A percentile compares a stretch with the other conserved stretches of the same genome.
Conservation (phyloP, 1,140 invertebrate species). For the Meloidogyne exigua region DNA sequence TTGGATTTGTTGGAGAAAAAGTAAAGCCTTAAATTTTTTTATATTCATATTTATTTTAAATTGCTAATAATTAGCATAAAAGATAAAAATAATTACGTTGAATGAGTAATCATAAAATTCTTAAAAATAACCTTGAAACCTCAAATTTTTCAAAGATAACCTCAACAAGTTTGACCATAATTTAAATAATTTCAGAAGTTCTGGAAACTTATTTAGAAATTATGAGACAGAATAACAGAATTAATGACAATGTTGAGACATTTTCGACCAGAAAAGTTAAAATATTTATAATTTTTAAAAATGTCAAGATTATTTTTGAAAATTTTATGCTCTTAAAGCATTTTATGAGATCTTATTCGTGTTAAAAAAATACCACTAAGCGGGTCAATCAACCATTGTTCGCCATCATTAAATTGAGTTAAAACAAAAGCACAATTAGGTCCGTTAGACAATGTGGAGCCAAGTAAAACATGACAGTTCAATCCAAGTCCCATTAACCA, state of each 20-base stretch:
- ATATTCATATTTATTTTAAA: too few species aligned
- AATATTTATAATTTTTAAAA: too few species aligned
- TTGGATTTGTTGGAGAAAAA: constrained; percentile 28
- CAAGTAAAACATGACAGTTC: constrained; percentile 31
- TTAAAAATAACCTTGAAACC: too few species aligned
- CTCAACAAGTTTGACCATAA: too few species aligned
- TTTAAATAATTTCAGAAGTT: neutral
- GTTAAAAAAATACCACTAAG: constrained; percentile 32
- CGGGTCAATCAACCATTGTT: constrained; percentile 43
- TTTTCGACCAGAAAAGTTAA: neutral
- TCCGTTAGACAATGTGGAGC: constrained; percentile 46
- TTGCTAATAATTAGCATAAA: too few species aligned
- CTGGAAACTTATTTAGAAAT: neutral
- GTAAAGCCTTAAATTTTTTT: constrained; percentile 3
- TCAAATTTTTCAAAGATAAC: too few species aligned
- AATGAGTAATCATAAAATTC: too few species aligned
- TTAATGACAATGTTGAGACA: neutral
- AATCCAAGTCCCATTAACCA: constrained; percentile 45
- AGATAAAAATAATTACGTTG: too few species aligned
- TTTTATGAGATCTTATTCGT: too few species aligned
- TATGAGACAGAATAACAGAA: neutral
- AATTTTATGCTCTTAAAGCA: too few species aligned
- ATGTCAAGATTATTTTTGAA: too few species aligned
- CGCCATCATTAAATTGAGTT: constrained; percentile 32
- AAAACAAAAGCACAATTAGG: constrained; percentile 48